Base-by-base conservation (phyloP, 1,140 invertebrate genomes). In the Drosophila pruinosa region DNA sequence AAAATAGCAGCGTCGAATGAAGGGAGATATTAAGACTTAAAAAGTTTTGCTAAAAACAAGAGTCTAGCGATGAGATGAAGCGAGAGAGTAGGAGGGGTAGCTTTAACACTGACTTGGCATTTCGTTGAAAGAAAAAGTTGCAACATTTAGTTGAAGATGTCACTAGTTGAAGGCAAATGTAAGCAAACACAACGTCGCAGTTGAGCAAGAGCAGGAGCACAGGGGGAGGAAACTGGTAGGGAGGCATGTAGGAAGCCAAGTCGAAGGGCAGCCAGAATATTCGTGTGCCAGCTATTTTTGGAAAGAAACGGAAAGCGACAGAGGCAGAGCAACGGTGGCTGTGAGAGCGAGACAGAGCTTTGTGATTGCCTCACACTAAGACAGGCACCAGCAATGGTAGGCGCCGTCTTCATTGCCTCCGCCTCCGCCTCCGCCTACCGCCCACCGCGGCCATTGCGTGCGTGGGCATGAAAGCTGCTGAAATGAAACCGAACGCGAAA, bases 211-310 rank as follows among this genome's bases (percentile, higher is more conserved):
- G 6, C 3, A 12, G 4, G 39, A 48, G 22, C 0, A 26, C 21
- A 22, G 19, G 28, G 22, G n/a, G 1, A 12, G 17, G n/a, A 22
- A 22, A 10, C n/a, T n/a, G n/a, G 58, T 3, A 8, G 15, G 19
- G 12, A n/a, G 21, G 14, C 8, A 8, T 19, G 3, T 31, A 21
- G n/a, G 45, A 17, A 15, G 43, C 21, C 45, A 38, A 6, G 2
- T n/a, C 53, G 31, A 59, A 31, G 57, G 56, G 56, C 41, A 26
- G 52, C 39, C 41, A 50, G 62, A 83, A 78, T 74, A 54, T 75
- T 80, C 64, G 76, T 48, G 69, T 48, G 73, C 59, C 69, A 80
- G 81, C 82, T 86, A 86, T 86, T 86, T 86, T 88, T 75, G 82
- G 81, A 75, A 67, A 43, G 24, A 47, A 72, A 64, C 39, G 41